Evolutionary conservation across 2,797 vertebrate species (phyloP).

Genomic region (Scolopax rusticola): DNA sequence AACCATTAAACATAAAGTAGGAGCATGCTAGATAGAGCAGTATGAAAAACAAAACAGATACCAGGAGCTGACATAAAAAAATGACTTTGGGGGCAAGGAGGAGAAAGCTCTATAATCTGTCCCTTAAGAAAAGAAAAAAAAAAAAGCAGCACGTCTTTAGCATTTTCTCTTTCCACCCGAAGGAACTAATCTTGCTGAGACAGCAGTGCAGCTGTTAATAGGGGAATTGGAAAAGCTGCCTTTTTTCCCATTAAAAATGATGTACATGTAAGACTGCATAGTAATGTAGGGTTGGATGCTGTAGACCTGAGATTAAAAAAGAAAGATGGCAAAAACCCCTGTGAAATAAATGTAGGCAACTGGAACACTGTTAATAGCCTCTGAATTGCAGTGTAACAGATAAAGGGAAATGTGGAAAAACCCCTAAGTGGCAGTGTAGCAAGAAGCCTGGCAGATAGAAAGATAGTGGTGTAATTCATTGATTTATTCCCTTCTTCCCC

Average conservation of each 20-base stretch:
- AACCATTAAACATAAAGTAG: background rate
- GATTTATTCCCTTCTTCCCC: background rate
- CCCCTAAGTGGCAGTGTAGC: background rate
- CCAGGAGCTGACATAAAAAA: background rate
- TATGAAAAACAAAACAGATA: background rate
- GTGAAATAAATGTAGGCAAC: background rate
- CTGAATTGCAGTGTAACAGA: background rate
- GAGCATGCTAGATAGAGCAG: background rate
- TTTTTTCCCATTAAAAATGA: background rate
- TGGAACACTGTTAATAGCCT: background rate
- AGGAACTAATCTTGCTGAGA: background rate
- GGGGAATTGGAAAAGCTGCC: background rate
- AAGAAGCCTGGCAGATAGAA: background rate
- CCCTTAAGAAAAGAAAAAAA: background rate
- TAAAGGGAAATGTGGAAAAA: constrained; percentile 29
- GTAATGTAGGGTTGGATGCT: background rate
- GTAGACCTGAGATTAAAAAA: background rate
- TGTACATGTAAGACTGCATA: background rate
- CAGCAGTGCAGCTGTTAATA: background rate
- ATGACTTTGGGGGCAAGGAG: background rate
- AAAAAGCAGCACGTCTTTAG: background rate
- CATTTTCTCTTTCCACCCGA: background rate
- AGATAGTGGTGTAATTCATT: background rate
- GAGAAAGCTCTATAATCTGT: background rate
- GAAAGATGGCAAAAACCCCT: background rate